Evolutionary conservation across 2,888 invertebrate species (phyloP), one percentile per base, ranked within the genome.

Genomic region (Harpalus rubripes): DNA sequence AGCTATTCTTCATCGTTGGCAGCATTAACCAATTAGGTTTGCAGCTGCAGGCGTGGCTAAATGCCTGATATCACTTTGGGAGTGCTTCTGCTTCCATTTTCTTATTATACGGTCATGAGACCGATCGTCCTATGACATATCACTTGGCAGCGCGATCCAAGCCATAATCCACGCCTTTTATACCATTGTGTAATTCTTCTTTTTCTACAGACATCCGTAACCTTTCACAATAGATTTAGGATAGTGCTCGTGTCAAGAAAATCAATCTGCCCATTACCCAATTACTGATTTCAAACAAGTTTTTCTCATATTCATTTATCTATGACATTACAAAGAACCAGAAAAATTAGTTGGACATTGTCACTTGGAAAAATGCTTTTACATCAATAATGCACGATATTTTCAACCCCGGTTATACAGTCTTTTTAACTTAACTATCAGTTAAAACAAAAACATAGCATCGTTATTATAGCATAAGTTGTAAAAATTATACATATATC

Each of bases 141-240:
- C 18, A 74, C 72, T 74, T 74, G 72, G 72, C 72, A 74, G 44
- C 41, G 72, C 41, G 72, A 74, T 74, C 72, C 41, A 0, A 16
- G 72, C 72, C 41, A 74, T 74, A 74, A 74, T 74, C 72, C 72
- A 41, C 72, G 72, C 72, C 68, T 74, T 74, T 74, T n/a, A 39
- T 74, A 74, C 44, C 41, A 74, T 74, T 26, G 15, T 44, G 72
- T 74, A 18, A 74, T 74, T 74, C 72, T 74, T 74, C 72, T 44
- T 74, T 44, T 74, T 18, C 18, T 18, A 7, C 12, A 22, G 63
- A 68, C 44, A 52, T 74, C 72, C 18, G 72, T 5, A 44, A 74
- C 10, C 72, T 74, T 74, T 74, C 72, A 74, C 18, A 74, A 74
- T 74, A 74, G 72, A 18, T 39, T 68, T 68, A 7, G 32, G 26